A percentile compares a stretch with the other conserved stretches of the same genome.
Evolutionary conservation across 2,888 invertebrate genomes (phyloP).

Genomic region (Therioaphis trifolii): DNA sequence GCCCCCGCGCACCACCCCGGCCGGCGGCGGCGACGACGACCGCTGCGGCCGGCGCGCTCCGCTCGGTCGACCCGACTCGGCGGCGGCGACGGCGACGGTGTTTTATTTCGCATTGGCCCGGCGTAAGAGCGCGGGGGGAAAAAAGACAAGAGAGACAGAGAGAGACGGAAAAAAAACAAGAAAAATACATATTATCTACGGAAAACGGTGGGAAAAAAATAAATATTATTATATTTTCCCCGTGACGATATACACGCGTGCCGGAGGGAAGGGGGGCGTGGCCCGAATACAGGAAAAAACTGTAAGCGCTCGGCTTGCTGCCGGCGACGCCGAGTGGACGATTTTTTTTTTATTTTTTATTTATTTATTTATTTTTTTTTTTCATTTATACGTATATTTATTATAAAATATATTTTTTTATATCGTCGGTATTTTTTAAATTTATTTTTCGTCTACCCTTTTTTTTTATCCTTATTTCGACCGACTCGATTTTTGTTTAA

Average conservation of each 20-base stretch:
- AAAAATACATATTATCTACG: background rate
- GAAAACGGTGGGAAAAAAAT: constrained; percentile 21
- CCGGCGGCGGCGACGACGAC: no score
- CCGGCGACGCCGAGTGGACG: background rate
- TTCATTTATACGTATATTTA: no score
- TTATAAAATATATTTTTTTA: no score
- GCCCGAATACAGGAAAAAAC: constrained; percentile 51
- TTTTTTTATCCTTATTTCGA: no score
- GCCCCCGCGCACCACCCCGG: no score
- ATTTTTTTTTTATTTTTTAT: no score
- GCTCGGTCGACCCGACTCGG: constrained; percentile 6
- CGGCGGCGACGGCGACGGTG: background rate
- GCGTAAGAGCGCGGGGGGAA: background rate
- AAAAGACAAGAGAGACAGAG: constrained; percentile 19
- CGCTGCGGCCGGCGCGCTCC: background rate
- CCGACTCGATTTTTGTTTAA: no score
- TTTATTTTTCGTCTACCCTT: no score
- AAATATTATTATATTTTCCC: constrained; percentile 46
- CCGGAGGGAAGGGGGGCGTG: constrained; percentile 54
- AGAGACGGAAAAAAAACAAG: constrained; percentile 11
- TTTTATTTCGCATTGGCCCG: constrained; percentile 16
- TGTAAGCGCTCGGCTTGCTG: constrained; percentile 23
- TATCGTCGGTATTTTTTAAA: no score
- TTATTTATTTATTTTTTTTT: no score
- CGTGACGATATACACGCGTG: background rate